These are phyloP conservation scores for Leuciscus idus DNA, from an alignment of 2,113 vertebrate species.

Conservation along the genomic window DNA sequence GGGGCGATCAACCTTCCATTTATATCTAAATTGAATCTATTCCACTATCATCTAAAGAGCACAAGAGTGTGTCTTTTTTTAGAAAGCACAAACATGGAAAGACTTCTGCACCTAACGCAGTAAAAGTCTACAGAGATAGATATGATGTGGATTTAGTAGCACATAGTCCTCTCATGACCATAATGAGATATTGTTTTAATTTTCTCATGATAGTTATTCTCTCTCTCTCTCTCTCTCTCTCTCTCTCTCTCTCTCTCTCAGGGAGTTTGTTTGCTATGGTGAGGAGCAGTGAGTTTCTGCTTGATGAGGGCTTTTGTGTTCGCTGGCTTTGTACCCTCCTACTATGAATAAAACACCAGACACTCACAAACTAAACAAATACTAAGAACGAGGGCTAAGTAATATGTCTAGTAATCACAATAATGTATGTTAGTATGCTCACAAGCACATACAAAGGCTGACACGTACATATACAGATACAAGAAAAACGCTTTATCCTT, in stretches of 20 bases:
- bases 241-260: neutral
- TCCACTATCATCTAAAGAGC: slow-evolving; percentile 36
- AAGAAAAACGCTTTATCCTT: neutral
- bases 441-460: neutral
- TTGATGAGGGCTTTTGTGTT: slow-evolving; percentile 37
- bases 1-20: slow-evolving; percentile 39
- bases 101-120: neutral
- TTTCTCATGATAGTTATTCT: neutral
- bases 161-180: slow-evolving; percentile 15
- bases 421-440: neutral
- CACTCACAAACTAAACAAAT: slow-evolving; percentile 15
- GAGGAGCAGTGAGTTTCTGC: slow-evolving; percentile 7
- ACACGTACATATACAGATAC: neutral
- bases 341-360: slow-evolving; percentile 35
- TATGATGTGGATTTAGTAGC: slow-evolving; percentile 5
- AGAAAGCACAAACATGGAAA: slow-evolving; percentile 5
- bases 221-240: neutral
- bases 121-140: neutral
- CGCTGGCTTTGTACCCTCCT: slow-evolving; percentile 4
- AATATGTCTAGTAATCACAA: neutral
- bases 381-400: neutral
- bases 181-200: slow-evolving; percentile 34
- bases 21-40: slow-evolving; percentile 61
- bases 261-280: slow-evolving; percentile 40
- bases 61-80: slow-evolving; percentile 38